These are phyloP conservation scores for Plebejus melissa DNA, from an alignment of 2,888 invertebrate species.

Conservation along the genomic window DNA sequence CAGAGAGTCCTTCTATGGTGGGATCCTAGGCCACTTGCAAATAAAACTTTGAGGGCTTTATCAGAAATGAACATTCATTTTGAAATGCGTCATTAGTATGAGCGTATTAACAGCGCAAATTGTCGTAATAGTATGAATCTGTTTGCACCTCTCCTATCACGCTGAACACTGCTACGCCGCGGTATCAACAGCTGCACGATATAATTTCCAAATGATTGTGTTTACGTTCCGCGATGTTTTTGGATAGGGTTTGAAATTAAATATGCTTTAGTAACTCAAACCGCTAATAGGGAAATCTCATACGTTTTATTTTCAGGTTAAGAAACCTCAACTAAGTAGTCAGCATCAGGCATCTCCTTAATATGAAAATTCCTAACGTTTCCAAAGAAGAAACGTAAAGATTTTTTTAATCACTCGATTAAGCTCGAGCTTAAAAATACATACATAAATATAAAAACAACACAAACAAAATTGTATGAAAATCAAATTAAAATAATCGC, in stretches of 20 bases:
- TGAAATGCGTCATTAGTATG: background rate
- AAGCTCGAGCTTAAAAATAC: too few relatives aligned
- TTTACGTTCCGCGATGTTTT: conserved; percentile 33
- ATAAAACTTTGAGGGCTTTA: background rate
- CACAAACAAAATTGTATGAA: background rate
- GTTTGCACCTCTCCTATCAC: conserved; percentile 25
- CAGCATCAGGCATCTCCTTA: background rate
- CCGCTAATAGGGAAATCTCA: background rate
- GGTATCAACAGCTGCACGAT: conserved; percentile 34
- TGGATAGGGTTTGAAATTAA: conserved; percentile 29
- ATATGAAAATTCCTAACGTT: too few relatives aligned
- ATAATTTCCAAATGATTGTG: conserved; percentile 36
- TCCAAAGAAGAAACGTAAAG: too few relatives aligned
- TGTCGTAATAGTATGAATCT: conserved; percentile 1
- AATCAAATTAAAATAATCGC: background rate
- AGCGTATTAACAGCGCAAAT: background rate
- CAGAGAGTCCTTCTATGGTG: too few relatives aligned
- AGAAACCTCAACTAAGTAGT: too few relatives aligned
- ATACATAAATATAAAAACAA: too few relatives aligned
- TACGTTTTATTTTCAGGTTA: too few relatives aligned
- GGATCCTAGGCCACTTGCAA: too few relatives aligned
- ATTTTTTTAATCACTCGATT: too few relatives aligned
- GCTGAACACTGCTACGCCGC: background rate
- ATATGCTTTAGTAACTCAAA: background rate
- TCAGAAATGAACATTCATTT: background rate